Conservation (phyloP, 2,113 vertebrate genomes). For the Megaleporinus macrocephalus region DNA sequence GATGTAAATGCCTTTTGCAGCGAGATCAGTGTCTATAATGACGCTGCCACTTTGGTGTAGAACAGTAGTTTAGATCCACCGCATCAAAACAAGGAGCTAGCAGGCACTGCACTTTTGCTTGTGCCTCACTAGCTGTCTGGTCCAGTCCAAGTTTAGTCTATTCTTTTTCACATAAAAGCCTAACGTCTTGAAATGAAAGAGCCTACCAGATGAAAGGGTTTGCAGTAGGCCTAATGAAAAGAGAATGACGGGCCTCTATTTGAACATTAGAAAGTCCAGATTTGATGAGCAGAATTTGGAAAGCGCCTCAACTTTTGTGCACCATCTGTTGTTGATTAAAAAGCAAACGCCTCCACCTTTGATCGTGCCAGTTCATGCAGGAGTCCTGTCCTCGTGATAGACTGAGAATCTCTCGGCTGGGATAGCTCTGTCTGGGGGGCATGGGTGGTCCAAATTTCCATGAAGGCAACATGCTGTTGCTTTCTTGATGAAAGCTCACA, state of each 20-base stretch:
- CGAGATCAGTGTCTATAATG: background rate
- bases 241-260: background rate
- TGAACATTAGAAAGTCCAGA: background rate
- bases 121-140: no score
- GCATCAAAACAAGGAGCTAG: no score
- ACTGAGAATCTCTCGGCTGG: slow-evolving; percentile 13
- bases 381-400: slow-evolving; percentile 1
- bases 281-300: slow-evolving; percentile 18
- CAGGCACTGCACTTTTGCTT: no score
- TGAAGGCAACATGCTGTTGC: background rate
- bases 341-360: slow-evolving; percentile 45
- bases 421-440: background rate
- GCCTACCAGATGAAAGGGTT: no score
- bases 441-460: background rate
- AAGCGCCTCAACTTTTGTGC: slow-evolving; percentile 2
- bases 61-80: background rate
- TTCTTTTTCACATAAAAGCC: no score
- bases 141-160: no score
- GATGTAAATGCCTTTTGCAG: background rate
- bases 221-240: background rate
- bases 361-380: slow-evolving; percentile 25
- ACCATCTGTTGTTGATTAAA: slow-evolving; percentile 45
- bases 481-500: no score
- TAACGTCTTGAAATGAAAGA: no score
- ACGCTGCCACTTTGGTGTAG: background rate